These are phyloP conservation scores for Incurvaria masculella DNA, from an alignment of 2,888 invertebrate species.

Conservation along the genomic window DNA sequence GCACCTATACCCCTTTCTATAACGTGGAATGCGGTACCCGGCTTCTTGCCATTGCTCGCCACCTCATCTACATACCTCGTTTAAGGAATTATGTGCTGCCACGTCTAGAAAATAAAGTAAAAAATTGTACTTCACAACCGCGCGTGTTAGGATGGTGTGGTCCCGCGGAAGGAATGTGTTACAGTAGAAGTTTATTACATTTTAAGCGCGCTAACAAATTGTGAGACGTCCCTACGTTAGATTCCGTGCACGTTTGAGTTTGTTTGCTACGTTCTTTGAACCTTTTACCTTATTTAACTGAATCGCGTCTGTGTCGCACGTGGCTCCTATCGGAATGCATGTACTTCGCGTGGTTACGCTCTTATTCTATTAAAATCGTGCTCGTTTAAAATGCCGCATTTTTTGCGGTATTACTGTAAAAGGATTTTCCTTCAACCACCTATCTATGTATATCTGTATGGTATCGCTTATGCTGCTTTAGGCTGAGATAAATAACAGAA, in stretches of 20 bases:
- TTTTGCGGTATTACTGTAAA: too few species aligned
- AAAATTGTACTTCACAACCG: neutral
- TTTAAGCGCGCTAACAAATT: constrained; percentile 52
- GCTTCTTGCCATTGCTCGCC: neutral
- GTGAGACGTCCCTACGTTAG: constrained; percentile 42
- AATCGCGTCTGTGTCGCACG: too few species aligned
- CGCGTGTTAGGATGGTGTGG: neutral
- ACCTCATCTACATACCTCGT: neutral
- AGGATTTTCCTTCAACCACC: too few species aligned
- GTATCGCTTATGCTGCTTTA: too few species aligned
- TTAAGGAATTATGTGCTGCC: neutral
- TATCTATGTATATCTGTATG: too few species aligned
- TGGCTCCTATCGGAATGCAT: too few species aligned
- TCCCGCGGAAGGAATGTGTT: constrained; percentile 29
- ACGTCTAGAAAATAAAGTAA: neutral
- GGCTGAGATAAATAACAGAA: too few species aligned
- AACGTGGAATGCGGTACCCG: neutral
- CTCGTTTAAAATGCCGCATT: too few species aligned
- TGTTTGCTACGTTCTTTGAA: constrained; percentile 39
- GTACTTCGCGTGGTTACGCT: too few species aligned
- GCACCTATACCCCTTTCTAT: neutral
- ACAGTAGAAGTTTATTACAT: constrained; percentile 48
- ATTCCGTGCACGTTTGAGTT: constrained; percentile 44
- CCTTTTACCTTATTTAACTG: constrained; percentile 12
- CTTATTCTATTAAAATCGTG: too few species aligned